Percentiles rank a stretch among this genome's conserved stretches.
Evolutionary conservation across 2,113 vertebrate species (phyloP).

Genomic region (Xenopus borealis): DNA sequence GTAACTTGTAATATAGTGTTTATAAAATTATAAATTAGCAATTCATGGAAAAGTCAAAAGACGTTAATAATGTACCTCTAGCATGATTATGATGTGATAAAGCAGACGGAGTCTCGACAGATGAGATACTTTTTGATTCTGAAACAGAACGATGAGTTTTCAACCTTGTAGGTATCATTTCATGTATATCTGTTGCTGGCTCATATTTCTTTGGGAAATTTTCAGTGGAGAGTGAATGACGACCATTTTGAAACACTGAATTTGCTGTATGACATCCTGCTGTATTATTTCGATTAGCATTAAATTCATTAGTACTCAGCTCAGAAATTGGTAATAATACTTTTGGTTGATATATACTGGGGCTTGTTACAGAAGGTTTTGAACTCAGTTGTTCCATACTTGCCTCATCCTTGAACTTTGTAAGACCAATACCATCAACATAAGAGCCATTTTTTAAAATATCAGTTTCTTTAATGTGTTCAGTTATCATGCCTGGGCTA

Average conservation of each 20-base stretch:
- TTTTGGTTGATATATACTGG: slow-evolving; percentile 54
- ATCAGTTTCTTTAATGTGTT: slow-evolving; percentile 33
- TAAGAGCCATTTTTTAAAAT: slow-evolving; percentile 29
- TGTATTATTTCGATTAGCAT: slow-evolving; percentile 26
- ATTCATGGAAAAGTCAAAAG: too few species aligned
- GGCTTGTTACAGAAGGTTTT: slow-evolving; percentile 51
- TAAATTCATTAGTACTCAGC: slow-evolving; percentile 35
- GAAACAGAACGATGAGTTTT: slow-evolving; percentile 48
- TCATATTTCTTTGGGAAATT: slow-evolving; percentile 49
- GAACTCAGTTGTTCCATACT: slow-evolving; percentile 32
- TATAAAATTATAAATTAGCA: too few species aligned
- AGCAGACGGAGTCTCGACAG: slow-evolving; percentile 53
- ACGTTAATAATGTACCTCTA: slow-evolving; percentile 59
- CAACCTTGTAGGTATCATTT: slow-evolving; percentile 38
- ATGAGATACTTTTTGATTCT: slow-evolving; percentile 52
- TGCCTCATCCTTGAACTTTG: slow-evolving; percentile 47
- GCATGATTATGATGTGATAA: slow-evolving; percentile 51
- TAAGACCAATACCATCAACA: slow-evolving; percentile 51
- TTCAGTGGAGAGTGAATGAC: slow-evolving; percentile 22
- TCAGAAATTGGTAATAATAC: slow-evolving; percentile 52
- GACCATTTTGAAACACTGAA: slow-evolving; percentile 17
- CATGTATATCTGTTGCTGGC: slow-evolving; percentile 40
- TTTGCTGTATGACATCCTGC: slow-evolving; percentile 45
- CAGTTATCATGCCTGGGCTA: slow-evolving; percentile 54
- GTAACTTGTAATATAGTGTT: too few species aligned